Conservation (phyloP, 2,888 invertebrate species). For the Heterodera filipjevi region DNA sequence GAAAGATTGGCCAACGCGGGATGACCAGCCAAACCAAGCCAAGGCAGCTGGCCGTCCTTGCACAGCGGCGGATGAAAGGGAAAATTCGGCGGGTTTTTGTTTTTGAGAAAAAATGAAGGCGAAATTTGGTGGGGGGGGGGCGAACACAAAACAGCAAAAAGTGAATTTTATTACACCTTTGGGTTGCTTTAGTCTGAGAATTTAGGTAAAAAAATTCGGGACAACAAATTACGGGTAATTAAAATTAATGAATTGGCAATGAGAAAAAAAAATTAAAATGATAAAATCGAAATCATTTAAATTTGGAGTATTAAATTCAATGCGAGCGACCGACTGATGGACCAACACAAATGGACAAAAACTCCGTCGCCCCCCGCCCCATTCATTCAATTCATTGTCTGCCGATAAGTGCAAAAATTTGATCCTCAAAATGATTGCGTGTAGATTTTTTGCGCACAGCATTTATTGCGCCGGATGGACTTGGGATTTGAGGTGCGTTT, state of each 20-base stretch:
- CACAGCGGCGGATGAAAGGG: constrained; percentile 6
- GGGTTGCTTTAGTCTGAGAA: neutral
- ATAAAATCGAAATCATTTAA: neutral
- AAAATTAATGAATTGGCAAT: too few species aligned
- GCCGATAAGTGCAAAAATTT: neutral
- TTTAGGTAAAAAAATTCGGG: too few species aligned
- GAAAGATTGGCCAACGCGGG: constrained; percentile 4
- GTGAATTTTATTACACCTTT: neutral
- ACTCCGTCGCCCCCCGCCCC: neutral
- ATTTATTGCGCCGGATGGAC: neutral
- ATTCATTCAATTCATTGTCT: neutral
- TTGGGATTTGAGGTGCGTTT: neutral
- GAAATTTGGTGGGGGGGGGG: neutral
- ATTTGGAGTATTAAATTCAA: neutral
- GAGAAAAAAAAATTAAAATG: too few species aligned
- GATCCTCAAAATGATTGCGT: constrained; percentile 10
- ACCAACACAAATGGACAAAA: neutral
- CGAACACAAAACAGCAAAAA: neutral
- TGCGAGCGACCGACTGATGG: neutral
- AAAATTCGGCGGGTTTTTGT: constrained; percentile 2
- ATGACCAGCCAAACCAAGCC: neutral
- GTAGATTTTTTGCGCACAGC: constrained; percentile 6
- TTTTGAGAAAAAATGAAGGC: neutral
- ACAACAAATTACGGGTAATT: too few species aligned
- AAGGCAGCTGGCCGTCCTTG: neutral